Conservation (phyloP, 1,140 invertebrate genomes). For the Lepeophtheirus salmonis region DNA sequence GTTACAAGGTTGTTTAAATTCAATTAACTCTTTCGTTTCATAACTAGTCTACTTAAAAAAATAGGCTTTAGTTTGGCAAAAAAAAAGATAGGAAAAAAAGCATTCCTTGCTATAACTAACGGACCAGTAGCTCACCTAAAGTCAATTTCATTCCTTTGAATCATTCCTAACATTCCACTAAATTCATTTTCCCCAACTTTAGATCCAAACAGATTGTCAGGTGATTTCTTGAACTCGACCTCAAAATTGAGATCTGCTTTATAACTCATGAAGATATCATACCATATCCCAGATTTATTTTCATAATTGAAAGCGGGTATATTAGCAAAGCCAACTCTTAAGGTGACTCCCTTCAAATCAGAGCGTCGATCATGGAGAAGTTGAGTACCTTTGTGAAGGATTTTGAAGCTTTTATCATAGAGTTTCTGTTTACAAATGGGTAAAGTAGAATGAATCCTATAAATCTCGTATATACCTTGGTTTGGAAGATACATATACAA, state of each 20-base stretch:
- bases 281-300: background rate
- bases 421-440: background rate
- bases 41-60: too few species aligned
- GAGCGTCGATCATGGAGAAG: background rate
- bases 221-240: background rate
- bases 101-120: too few species aligned
- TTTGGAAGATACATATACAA: background rate
- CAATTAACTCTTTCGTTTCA: too few species aligned
- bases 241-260: background rate
- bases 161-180: background rate
- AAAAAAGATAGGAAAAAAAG: too few species aligned
- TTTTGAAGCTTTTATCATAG: background rate
- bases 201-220: background rate
- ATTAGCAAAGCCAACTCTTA: background rate
- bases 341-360: background rate
- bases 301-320: background rate
- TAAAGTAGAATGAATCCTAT: background rate
- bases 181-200: background rate
- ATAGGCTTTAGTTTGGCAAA: too few species aligned
- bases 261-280: background rate
- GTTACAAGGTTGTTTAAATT: too few species aligned
- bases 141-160: background rate
- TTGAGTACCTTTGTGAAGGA: background rate
- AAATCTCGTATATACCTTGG: background rate
- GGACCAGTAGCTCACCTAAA: too few species aligned